Evolutionary conservation across 1,140 invertebrate species (phyloP), one percentile per base, ranked within the genome.

Genomic region (Plectrocnemia conspersa): DNA sequence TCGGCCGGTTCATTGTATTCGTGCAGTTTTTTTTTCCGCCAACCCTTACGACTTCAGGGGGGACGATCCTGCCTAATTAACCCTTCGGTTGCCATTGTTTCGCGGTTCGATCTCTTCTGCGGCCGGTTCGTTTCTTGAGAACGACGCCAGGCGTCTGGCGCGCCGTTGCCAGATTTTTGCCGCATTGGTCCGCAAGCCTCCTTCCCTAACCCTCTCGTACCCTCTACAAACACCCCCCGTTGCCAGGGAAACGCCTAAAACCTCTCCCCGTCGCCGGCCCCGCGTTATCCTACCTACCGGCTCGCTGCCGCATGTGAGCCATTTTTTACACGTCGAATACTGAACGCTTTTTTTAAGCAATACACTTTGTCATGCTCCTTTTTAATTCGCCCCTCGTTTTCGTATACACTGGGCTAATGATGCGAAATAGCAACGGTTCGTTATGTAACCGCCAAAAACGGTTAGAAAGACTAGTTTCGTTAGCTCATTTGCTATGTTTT

Each of bases 81-180:
- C 40, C 35, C 35, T 32, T 48, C 36, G 7, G 9, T 10, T 7
- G 21, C 18, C 19, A 11, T 19, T 23, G 18, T 23, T 16, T 29
- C 25, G 46, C 3, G 13, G n/a, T n/a, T n/a, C n/a, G n/a, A n/a
- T n/a, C n/a, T n/a, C n/a, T n/a, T n/a, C 10, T 18, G 21, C 23
- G 10, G 13, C 1, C 9, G 16, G 42, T 45, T 9, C 18, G 23
- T 3, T n/a, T 23, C 29, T 9, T 13, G 33, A 6, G 2, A 32
- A 29, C 48, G 33, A 22, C 29, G 18, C 27, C 23, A 27, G 42
- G 44, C 33, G 27, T 47, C 45, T 24, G 47, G 9, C 35, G 38
- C 52, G 53, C 24, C 54, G 58, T 60, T 56, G 58, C 58, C 58
- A 45, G 41, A 60, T 56, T 60, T 59, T 60, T 60, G 58, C 58